phyloP scores from a whole-genome alignment of 2,113 vertebrate species.

The Dendropsophus ebraccatus region DNA sequence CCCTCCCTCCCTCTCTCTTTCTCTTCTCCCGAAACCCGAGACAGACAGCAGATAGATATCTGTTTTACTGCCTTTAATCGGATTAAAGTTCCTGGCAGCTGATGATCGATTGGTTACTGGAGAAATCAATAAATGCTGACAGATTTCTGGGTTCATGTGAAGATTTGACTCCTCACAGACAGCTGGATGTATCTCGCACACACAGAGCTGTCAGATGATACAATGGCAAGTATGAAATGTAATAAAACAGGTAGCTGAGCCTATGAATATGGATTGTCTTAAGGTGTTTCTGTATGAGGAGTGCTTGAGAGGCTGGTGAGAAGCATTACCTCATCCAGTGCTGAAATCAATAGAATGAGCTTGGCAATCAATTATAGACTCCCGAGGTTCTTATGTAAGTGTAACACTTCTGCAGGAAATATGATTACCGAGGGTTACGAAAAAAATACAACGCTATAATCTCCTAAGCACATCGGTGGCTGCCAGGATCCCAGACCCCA shows the following conservation, averaged over 20 bases:
- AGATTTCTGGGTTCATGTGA: slow-evolving; percentile 55
- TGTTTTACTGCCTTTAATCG: slow-evolving; percentile 76
- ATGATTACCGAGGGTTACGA: slow-evolving; percentile 64
- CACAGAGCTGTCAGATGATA: slow-evolving; percentile 36
- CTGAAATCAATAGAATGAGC: slow-evolving; percentile 72
- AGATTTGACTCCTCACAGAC: slow-evolving; percentile 3
- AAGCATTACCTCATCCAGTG: slow-evolving; percentile 73
- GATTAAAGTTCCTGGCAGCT: slow-evolving; percentile 74
- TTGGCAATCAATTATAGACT: slow-evolving; percentile 70
- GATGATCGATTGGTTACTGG: slow-evolving; percentile 69
- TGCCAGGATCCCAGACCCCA: slow-evolving; percentile 25
- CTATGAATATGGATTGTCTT: slow-evolving; percentile 64
- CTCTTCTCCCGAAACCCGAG: slow-evolving; percentile 77
- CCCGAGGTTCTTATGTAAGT: slow-evolving; percentile 69
- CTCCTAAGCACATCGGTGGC: slow-evolving; percentile 57
- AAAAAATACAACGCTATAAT: slow-evolving; percentile 63
- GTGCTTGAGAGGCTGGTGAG: slow-evolving; percentile 69
- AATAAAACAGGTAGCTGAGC: slow-evolving; percentile 54
- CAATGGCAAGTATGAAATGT: slow-evolving; percentile 42
- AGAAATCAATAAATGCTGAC: slow-evolving; percentile 68
- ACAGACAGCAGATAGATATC: slow-evolving; percentile 77
- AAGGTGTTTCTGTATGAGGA: slow-evolving; percentile 60
- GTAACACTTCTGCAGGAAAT: slow-evolving; percentile 66
- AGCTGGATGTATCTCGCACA: accelerated
- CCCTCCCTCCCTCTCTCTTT: slow-evolving; percentile 31